Evolutionary conservation across 1,140 invertebrate genomes (phyloP), one percentile per base, ranked within the genome.

Genomic region (Ericerus pela): DNA sequence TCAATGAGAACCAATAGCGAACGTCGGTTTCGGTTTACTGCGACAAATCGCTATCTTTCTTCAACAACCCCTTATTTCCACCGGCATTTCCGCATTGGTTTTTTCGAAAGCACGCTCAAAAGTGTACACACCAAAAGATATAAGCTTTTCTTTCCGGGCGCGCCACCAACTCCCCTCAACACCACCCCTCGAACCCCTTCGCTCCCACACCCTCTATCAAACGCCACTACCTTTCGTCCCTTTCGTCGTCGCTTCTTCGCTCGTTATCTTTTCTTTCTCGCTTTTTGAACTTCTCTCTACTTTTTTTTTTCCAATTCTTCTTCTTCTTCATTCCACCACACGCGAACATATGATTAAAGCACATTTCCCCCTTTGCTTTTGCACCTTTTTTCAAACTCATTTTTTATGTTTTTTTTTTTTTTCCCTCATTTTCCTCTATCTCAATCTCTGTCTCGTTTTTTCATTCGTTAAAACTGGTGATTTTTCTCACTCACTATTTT

Each of bases 31-130:
- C 41, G 41, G 41, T 47, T n/a, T 47, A 47, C 16, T 24, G 41
- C 41, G 41, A 47, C 41, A 47, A 47, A 47, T 47, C 41, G 16
- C 41, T 47, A 47, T 47, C 41, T 47, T 47, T 47, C 41, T 47
- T 47, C 41, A 47, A 47, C 41, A 47, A 47, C 41, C 41, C 41
- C 41, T 47, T 47, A 47, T 47, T 47, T 47, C 41, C 41, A 47
- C 41, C 41, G 41, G 41, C 41, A 47, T 47, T 47, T 47, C 41
- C 41, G 41, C 41, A 47, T 47, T 47, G 41, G 41, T 47, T 47
- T 47, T 47, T n/a, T n/a, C n/a, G n/a, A 47, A 47, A 24, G 41
- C 41, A 47, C 41, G 16, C 22, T n/a, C n/a, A n/a, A n/a, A n/a
- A n/a, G n/a, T n/a, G n/a, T 24, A 47, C 26, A 47, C 22, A 24